phyloP scores from a whole-genome alignment of 2,888 invertebrate genomes.

The Kuschelorhynchus macadamiae region DNA sequence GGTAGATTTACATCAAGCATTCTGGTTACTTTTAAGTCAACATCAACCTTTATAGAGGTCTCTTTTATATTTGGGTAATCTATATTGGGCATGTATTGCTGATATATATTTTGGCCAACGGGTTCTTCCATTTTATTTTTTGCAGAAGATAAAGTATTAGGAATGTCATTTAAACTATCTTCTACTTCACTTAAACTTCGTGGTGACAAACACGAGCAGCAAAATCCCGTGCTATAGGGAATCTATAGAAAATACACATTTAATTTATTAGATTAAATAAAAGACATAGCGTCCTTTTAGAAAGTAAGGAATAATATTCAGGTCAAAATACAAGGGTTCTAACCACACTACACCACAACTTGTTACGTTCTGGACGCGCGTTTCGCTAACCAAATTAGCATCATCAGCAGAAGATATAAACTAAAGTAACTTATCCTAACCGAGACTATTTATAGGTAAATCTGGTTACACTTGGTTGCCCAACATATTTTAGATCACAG shows the following conservation, averaged over 20 bases:
- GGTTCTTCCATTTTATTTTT: constrained; percentile 1
- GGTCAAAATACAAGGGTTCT: no score
- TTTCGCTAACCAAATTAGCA: no score
- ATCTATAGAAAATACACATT: constrained; percentile 26
- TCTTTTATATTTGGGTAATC: constrained; percentile 14
- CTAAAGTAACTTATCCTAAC: no score
- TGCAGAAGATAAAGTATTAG: neutral
- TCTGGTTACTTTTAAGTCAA: constrained; percentile 8
- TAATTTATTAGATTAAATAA: no score
- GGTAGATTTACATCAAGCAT: constrained; percentile 44
- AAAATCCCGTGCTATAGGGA: constrained; percentile 68
- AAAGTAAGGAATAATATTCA: no score
- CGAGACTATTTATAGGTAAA: no score
- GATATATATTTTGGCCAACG: neutral
- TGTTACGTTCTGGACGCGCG: no score
- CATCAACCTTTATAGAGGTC: constrained; percentile 14
- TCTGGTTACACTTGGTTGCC: no score
- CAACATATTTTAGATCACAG: no score
- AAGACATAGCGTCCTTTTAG: no score
- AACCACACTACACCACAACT: no score
- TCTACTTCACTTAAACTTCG: neutral
- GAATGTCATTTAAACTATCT: neutral
- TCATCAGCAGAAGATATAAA: no score
- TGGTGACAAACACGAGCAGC: constrained; percentile 67
- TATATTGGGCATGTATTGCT: constrained; percentile 4